Evolutionary conservation across 2,888 invertebrate genomes (phyloP).

Genomic region (Apodemia mormo): DNA sequence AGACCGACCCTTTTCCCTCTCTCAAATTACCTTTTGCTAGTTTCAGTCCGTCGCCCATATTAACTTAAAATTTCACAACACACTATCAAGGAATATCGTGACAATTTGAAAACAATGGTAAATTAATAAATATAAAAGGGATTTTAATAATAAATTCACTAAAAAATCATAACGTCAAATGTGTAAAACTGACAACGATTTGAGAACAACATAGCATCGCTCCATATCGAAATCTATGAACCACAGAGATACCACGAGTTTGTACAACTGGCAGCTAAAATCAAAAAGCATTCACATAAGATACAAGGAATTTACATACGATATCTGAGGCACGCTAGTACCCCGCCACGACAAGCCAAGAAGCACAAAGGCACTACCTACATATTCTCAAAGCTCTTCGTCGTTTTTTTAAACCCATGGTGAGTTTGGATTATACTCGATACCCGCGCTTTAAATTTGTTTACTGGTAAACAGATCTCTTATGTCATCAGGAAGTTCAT

Average conservation of each 20-base stretch:
- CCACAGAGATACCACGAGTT: constrained; percentile 19
- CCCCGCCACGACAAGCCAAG: no score
- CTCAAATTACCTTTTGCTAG: constrained; percentile 59
- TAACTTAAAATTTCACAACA: constrained; percentile 74
- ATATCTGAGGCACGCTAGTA: no score
- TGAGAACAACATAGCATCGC: constrained; percentile 45
- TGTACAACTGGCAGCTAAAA: neutral
- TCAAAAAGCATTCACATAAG: neutral
- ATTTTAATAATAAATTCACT: constrained; percentile 63
- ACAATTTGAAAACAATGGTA: constrained; percentile 57
- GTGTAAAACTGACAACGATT: constrained; percentile 50
- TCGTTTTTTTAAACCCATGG: no score
- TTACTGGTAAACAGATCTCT: no score
- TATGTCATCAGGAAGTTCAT: no score
- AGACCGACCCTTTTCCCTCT: neutral
- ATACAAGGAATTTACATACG: no score
- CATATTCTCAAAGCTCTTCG: no score
- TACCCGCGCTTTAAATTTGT: no score
- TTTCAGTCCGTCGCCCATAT: constrained; percentile 70
- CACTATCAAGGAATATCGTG: constrained; percentile 51
- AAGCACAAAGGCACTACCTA: no score
- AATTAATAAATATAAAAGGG: constrained; percentile 58
- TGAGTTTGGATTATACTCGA: no score
- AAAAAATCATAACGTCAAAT: constrained; percentile 77
- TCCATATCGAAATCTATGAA: constrained; percentile 56